Percentiles rank a stretch among this genome's conserved stretches.
These are phyloP conservation scores for Diprion similis DNA, from an alignment of 1,140 invertebrate species.

Conservation along the genomic window DNA sequence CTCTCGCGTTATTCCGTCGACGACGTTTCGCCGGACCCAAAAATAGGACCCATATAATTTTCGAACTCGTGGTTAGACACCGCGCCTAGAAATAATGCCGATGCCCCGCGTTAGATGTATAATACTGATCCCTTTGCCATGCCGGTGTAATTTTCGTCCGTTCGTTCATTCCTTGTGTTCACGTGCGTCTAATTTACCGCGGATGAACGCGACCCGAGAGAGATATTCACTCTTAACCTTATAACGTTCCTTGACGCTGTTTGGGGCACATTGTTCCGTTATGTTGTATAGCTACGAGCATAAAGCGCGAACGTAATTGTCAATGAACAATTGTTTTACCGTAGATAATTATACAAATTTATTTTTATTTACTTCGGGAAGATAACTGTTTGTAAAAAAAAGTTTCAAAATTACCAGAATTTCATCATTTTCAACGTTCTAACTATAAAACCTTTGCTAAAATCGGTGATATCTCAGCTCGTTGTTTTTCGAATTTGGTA, in stretches of 20 bases:
- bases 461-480: too few species aligned
- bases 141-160: not conserved
- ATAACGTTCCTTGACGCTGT: not conserved
- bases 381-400: not conserved
- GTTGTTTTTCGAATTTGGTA: too few species aligned
- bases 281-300: too few species aligned
- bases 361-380: too few species aligned
- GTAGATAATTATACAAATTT: too few species aligned
- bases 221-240: not conserved
- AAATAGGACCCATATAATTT: conserved; percentile 8
- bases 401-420: not conserved
- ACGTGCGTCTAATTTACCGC: conserved; percentile 4
- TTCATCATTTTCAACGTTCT: too few species aligned
- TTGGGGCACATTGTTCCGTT: too few species aligned
- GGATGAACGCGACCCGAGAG: not conserved
- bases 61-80: conserved; percentile 4
- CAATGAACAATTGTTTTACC: too few species aligned
- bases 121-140: not conserved
- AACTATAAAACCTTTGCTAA: too few species aligned
- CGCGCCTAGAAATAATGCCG: not conserved
- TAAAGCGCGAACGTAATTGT: too few species aligned
- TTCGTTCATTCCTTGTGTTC: not conserved
- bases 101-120: not conserved
- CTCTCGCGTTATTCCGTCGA: not conserved
- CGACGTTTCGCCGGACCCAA: not conserved